These are phyloP conservation scores for Oryzias melastigma DNA, from an alignment of 2,113 vertebrate species.

Conservation along the genomic window DNA sequence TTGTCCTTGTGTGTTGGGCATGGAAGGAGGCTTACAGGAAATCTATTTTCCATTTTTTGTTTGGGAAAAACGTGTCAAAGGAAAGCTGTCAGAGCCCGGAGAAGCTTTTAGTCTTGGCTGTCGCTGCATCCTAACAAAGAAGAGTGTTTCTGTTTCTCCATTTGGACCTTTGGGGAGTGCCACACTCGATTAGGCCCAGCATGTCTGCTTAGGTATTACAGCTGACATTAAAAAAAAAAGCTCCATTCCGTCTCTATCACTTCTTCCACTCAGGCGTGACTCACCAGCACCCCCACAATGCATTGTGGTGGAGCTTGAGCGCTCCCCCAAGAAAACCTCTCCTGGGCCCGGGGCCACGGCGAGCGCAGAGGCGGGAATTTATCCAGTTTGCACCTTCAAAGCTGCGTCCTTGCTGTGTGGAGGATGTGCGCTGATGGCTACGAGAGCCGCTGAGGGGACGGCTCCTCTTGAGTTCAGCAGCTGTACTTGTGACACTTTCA, in stretches of 20 bases:
- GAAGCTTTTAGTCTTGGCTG: conserved; percentile 25
- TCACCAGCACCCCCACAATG: conserved; percentile 46
- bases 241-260: conserved; percentile 52
- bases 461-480: conserved; percentile 38
- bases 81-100: too few relatives aligned
- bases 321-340: conserved; percentile 38
- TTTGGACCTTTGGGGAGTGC: conserved; percentile 44
- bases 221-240: conserved; percentile 49
- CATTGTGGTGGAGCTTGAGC: conserved; percentile 40
- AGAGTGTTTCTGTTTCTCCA: conserved; percentile 12
- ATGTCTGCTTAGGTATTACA: conserved; percentile 47
- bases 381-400: conserved; percentile 47
- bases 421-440: conserved; percentile 37
- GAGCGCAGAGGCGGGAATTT: conserved; percentile 41
- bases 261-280: conserved; percentile 45
- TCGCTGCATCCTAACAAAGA: background rate
- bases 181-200: conserved; percentile 49
- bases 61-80: too few relatives aligned
- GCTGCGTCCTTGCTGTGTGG: conserved; percentile 36
- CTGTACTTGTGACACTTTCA: conserved; percentile 38
- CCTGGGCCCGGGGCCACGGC: conserved; percentile 44
- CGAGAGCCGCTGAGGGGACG: conserved; percentile 27
- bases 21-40: too few relatives aligned
- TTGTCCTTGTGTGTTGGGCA: too few relatives aligned
- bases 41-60: too few relatives aligned